Percentiles rank a stretch among this genome's conserved stretches.
Conservation (phyloP, 2,113 vertebrate genomes). For the Sclerurus mexicanus region DNA sequence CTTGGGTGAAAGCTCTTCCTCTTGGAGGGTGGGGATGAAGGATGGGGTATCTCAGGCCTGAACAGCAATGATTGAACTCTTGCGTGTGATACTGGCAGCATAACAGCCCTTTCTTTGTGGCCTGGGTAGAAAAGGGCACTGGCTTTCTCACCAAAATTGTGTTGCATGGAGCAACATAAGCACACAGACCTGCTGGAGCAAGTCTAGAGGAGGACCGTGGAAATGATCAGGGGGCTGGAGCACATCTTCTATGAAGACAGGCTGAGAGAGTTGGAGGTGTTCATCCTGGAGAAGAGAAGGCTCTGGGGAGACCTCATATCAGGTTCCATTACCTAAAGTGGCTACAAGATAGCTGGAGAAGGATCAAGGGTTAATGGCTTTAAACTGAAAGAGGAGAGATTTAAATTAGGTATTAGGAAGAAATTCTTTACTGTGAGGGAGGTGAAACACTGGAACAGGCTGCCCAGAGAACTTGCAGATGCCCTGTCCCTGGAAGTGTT, state of each 20-base stretch:
- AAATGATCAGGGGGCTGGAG: not conserved
- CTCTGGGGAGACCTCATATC: not conserved
- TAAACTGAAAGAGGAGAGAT: not conserved
- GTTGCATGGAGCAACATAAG: not conserved
- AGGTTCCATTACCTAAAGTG: not conserved
- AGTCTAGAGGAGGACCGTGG: not conserved
- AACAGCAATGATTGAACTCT: not conserved
- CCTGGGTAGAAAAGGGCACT: fast-evolving
- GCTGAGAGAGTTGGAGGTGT: not conserved
- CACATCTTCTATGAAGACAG: not conserved
- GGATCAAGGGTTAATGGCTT: not conserved
- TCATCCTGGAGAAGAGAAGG: not conserved
- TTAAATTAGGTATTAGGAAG: not conserved
- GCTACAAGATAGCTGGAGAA: not conserved
- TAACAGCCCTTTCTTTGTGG: not conserved
- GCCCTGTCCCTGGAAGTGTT: not conserved
- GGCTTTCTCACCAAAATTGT: not conserved
- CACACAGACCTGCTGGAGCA: not conserved
- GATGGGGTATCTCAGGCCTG: not conserved
- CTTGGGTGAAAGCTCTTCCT: not conserved
- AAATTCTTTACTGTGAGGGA: not conserved
- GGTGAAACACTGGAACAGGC: not conserved
- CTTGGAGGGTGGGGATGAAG: not conserved
- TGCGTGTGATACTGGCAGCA: not conserved
- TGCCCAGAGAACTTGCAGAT: not conserved